phyloP scores from a whole-genome alignment of 1,140 invertebrate genomes.

The Apis mellifera region DNA sequence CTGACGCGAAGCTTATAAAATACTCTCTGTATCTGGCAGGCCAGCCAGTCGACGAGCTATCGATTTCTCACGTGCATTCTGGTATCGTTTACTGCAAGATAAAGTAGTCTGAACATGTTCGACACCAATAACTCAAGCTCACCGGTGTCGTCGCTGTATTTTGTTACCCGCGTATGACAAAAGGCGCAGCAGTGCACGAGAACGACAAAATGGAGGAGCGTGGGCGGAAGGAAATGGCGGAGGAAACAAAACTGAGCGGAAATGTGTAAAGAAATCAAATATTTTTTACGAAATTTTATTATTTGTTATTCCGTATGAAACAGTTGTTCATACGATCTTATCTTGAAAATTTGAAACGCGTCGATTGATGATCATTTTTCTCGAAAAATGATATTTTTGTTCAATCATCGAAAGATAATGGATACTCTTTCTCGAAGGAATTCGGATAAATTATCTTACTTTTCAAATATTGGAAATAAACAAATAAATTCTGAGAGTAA shows the following conservation, averaged over 20 bases:
- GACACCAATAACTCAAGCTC: constrained; percentile 28
- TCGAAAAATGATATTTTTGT: neutral
- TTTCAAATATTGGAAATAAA: no score
- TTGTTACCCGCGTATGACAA: neutral
- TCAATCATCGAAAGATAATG: no score
- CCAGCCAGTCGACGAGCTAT: constrained; percentile 14
- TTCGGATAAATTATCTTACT: no score
- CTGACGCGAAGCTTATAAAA: constrained; percentile 6
- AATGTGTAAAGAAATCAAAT: neutral
- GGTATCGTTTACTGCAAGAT: constrained; percentile 25
- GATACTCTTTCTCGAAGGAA: no score
- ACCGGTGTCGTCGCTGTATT: constrained; percentile 1
- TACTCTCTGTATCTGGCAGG: neutral
- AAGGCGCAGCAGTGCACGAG: neutral
- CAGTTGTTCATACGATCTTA: no score
- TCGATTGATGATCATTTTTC: neutral
- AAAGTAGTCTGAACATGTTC: constrained; percentile 21
- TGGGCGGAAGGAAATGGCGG: no score
- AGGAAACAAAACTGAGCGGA: neutral
- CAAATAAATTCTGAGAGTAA: neutral
- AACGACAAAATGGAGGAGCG: neutral
- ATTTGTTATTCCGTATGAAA: neutral
- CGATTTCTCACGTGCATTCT: constrained; percentile 23
- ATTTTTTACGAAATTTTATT: neutral
- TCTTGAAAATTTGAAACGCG: neutral